Conservation (phyloP, 2,888 invertebrate genomes). For the Portevinia maculata region DNA sequence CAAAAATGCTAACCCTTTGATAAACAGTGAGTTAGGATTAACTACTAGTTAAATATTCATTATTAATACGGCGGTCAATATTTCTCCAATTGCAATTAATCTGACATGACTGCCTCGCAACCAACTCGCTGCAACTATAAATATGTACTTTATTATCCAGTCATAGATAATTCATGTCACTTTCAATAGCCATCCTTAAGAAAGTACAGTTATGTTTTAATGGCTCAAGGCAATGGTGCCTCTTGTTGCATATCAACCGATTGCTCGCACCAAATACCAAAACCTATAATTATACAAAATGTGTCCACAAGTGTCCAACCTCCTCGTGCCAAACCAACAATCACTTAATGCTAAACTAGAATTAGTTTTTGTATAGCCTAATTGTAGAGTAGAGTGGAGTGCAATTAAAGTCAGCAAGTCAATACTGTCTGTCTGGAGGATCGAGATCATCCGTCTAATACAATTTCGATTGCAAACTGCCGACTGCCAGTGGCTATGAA, state of each 20-base stretch:
- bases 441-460: constrained; percentile 34
- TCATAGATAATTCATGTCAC: no score
- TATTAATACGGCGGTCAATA: no score
- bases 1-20: no score
- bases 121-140: no score
- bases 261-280: constrained; percentile 44
- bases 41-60: no score
- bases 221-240: no score
- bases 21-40: no score
- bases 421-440: constrained; percentile 1
- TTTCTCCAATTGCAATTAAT: no score
- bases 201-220: no score
- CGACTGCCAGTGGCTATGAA: constrained; percentile 23
- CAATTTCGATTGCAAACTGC: constrained; percentile 28
- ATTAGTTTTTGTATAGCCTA: constrained; percentile 14
- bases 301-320: constrained; percentile 35
- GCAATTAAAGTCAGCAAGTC: constrained; percentile 4
- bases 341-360: constrained; percentile 20
- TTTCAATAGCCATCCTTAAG: no score
- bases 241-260: neutral
- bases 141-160: no score
- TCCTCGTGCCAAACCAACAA: constrained; percentile 8
- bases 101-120: no score
- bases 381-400: constrained; percentile 23
- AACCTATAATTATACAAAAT: constrained; percentile 38